Evolutionary conservation across 2,888 invertebrate species (phyloP).

Genomic region (Hyalella azteca): DNA sequence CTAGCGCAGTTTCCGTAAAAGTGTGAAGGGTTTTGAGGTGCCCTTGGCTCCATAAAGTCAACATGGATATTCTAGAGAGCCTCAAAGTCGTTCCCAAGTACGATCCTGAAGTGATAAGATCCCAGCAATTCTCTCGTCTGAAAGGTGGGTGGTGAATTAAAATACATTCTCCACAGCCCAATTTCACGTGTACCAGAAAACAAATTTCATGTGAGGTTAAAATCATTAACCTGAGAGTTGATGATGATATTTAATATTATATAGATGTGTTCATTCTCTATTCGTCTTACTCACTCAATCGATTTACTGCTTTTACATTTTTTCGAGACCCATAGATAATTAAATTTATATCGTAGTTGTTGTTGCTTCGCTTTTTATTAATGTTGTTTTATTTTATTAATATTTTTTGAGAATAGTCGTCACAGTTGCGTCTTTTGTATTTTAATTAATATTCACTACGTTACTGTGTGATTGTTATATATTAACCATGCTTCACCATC

Average conservation of each 20-base stretch:
- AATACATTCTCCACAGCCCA: too few relatives aligned
- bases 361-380: too few relatives aligned
- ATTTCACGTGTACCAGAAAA: too few relatives aligned
- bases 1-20: too few relatives aligned
- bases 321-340: neutral
- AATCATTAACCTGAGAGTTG: neutral
- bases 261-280: neutral
- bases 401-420: neutral
- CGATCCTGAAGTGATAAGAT: conserved; percentile 1
- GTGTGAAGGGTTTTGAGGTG: too few relatives aligned
- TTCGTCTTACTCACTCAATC: neutral
- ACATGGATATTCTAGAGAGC: neutral
- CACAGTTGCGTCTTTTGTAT: neutral
- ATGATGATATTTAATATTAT: neutral
- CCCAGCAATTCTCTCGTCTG: conserved; percentile 13
- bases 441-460: neutral
- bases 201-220: neutral
- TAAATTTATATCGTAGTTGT: too few relatives aligned
- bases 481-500: neutral
- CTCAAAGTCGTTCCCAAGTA: conserved; percentile 38
- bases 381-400: too few relatives aligned
- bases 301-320: neutral
- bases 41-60: too few relatives aligned
- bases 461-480: neutral
- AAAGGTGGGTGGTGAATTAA: conserved; percentile 11